Evolutionary conservation across 2,888 invertebrate species (phyloP).

Genomic region (Andrena bicolor): DNA sequence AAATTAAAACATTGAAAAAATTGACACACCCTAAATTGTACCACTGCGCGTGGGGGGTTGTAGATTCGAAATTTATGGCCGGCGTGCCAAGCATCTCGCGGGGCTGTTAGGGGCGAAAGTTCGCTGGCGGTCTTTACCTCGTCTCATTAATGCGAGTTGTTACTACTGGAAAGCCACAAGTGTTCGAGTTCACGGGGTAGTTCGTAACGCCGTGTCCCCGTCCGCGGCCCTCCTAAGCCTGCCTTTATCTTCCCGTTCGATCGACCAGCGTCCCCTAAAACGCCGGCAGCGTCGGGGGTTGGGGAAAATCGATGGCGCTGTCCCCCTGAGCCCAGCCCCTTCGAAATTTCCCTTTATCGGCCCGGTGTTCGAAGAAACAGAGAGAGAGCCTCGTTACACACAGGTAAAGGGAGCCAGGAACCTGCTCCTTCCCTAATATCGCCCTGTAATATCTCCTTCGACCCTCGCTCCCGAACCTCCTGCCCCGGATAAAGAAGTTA

Average conservation of each 20-base stretch:
- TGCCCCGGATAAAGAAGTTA: conserved; percentile 9
- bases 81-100: not conserved
- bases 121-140: not conserved
- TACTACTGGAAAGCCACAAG: conserved; percentile 26
- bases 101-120: not conserved
- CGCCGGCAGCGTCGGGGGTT: not conserved
- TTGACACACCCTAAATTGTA: no score
- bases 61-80: not conserved
- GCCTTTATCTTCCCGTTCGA: conserved; percentile 33
- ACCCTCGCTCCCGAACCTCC: not conserved
- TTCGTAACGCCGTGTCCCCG: conserved; percentile 41
- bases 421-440: not conserved
- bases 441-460: not conserved
- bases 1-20: no score
- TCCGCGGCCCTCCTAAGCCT: conserved; percentile 28
- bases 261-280: conserved; percentile 21
- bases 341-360: conserved; percentile 18
- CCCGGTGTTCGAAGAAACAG: no score
- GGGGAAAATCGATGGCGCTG: conserved; percentile 33
- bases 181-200: conserved; percentile 34
- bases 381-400: no score
- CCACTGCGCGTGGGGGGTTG: no score
- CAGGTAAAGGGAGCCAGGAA: no score
- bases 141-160: conserved; percentile 35
- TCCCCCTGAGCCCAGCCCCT: not conserved